Percentiles rank a stretch among this genome's conserved stretches.
Conservation (phyloP, 2,113 vertebrate genomes). For the Pionites leucogaster region DNA sequence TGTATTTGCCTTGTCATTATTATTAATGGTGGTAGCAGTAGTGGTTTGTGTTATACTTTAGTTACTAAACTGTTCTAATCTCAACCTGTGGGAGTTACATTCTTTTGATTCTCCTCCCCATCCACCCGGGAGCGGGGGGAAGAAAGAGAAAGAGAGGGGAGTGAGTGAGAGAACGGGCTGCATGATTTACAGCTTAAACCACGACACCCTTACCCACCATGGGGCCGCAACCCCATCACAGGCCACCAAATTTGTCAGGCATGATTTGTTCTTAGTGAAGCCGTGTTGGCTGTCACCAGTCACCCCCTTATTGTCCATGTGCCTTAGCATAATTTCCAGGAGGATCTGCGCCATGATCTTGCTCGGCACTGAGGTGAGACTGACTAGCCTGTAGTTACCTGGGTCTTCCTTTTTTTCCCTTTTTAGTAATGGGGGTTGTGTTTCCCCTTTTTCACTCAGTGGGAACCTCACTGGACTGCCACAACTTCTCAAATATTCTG, state of each 20-base stretch:
- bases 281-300: not conserved
- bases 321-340: not conserved
- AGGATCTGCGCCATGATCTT: not conserved
- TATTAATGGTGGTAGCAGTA: no score
- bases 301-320: not conserved
- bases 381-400: not conserved
- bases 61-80: no score
- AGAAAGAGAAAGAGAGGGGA: no score
- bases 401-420: not conserved
- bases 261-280: not conserved
- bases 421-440: not conserved
- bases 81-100: no score
- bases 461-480: not conserved
- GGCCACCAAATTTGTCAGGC: not conserved
- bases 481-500: accelerated
- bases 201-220: not conserved
- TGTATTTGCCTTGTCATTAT: no score
- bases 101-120: no score
- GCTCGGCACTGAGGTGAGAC: not conserved
- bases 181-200: no score
- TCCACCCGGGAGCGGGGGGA: no score
- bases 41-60: no score
- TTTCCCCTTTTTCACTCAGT: not conserved
- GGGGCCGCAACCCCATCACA: not conserved
- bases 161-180: no score